Percentiles rank a stretch among this genome's conserved stretches.
Conservation (phyloP, 2,888 invertebrate species). For the Nemotelus pantherinus region DNA sequence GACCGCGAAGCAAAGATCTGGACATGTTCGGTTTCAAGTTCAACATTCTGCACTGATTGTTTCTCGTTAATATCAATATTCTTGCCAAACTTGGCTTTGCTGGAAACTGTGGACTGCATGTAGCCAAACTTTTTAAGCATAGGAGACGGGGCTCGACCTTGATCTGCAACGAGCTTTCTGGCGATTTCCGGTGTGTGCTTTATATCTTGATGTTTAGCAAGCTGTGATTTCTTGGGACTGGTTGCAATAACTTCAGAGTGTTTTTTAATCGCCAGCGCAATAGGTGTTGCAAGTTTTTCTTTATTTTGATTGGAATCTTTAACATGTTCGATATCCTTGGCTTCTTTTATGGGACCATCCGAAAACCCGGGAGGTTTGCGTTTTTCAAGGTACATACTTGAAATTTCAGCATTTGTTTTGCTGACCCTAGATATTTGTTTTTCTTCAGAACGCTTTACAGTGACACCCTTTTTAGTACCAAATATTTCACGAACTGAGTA, state of each 20-base stretch:
- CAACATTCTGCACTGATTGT: conserved; percentile 43
- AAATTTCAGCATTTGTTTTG: background rate
- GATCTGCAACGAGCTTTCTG: conserved; percentile 37
- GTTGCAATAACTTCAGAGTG: background rate
- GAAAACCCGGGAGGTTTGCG: background rate
- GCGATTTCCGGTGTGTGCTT: conserved; percentile 42
- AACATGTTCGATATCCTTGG: background rate
- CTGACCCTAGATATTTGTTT: background rate
- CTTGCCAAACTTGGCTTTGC: conserved; percentile 67
- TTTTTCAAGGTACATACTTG: too few species aligned
- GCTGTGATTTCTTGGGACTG: conserved; percentile 7
- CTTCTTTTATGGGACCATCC: background rate
- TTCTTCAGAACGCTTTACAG: conserved; percentile 3
- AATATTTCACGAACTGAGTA: conserved; percentile 17
- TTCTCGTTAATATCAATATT: conserved; percentile 52
- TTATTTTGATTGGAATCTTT: background rate
- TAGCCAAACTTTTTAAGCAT: conserved; percentile 64
- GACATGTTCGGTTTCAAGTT: conserved; percentile 42
- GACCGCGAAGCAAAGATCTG: conserved; percentile 53
- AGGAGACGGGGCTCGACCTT: conserved; percentile 25
- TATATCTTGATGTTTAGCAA: background rate
- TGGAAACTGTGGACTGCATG: conserved; percentile 71
- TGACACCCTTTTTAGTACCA: background rate
- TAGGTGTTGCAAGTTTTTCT: too few species aligned
- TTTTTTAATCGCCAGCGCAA: background rate